Base-by-base conservation (phyloP, 1,140 invertebrate genomes). In the Pogonomyrmex barbatus region DNA sequence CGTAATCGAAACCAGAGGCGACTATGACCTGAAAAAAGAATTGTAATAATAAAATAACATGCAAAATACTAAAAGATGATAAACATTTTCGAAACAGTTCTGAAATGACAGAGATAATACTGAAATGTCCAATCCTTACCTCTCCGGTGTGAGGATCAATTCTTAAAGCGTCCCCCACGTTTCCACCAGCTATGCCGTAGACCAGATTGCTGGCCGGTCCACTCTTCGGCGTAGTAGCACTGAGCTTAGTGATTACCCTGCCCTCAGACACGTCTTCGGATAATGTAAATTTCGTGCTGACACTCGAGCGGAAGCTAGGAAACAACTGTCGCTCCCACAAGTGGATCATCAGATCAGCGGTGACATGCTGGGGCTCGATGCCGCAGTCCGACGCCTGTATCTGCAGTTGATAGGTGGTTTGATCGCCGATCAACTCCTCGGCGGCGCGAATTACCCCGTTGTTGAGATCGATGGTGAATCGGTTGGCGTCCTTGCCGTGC, bases 161-260 rank as follows among this genome's bases (percentile, higher is more conserved):
- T 91, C 96, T 96, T 56, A 99, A 96, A 4, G 98, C 97, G 85
- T 98, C 97, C 0, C 97, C 97, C 12, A 98, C 96, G 93, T 99
- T 99, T 4, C 99, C 99, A 9, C 98, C 98, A 24, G 98, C 98
- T 88, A 99, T 98, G 24, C 96, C 96, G 93, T 98, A 99, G 63
- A 96, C 96, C 30, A 98, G 95, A 83, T 96, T 96, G 2, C 96
- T 97, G 10, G 95, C 94, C 4, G 96, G 94, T 1, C 97, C 97
- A 73, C 96, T 96, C 91, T 98, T 98, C 0, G 98, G 97, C 0
- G 97, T 97, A 82, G 96, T 96, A 0, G 97, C 97, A 85, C 95
- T 96, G 14, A 98, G 92, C 90, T 96, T 96, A 6, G 97, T 97
- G 45, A 98, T 96, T 42, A 97, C 92, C 91, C 96, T 96, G 1